A percentile compares a stretch with the other conserved stretches of the same genome.
Evolutionary conservation across 1,140 invertebrate genomes (phyloP).

Genomic region (Carposina sasakii): DNA sequence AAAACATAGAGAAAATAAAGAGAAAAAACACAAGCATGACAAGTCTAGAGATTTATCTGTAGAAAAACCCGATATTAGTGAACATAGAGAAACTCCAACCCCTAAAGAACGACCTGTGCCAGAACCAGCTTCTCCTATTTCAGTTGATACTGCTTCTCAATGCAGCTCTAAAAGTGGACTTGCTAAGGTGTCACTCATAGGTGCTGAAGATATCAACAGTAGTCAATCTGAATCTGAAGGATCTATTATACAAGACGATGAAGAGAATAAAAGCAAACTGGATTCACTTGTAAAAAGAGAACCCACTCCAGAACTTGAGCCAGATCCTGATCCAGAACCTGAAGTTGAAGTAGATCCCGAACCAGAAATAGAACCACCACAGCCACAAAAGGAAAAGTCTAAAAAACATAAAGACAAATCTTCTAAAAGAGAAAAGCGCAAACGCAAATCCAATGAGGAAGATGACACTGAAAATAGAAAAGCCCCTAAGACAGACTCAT

Average conservation of each 20-base stretch:
- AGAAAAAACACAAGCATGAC: conserved; percentile 76
- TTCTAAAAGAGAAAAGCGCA: conserved; percentile 74
- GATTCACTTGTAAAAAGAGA: conserved; percentile 53
- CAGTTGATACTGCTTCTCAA: conserved; percentile 67
- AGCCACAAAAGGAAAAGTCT: conserved; percentile 61
- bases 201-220: conserved; percentile 50
- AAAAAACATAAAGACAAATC: conserved; percentile 75
- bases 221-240: conserved; percentile 64
- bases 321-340: conserved; percentile 56
- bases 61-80: conserved; percentile 59
- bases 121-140: conserved; percentile 64
- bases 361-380: conserved; percentile 37
- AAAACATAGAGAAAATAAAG: conserved; percentile 72
- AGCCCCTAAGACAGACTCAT: conserved; percentile 39
- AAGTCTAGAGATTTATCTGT: conserved; percentile 65
- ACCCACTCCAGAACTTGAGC: conserved; percentile 51
- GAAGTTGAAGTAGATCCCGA: conserved; percentile 48
- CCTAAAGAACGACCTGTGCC: conserved; percentile 54
- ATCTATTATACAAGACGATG: conserved; percentile 57
- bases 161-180: conserved; percentile 68
- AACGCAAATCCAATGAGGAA: conserved; percentile 71
- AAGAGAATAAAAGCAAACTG: conserved; percentile 59
- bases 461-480: conserved; percentile 61
- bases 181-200: conserved; percentile 44
- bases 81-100: conserved; percentile 52